A percentile compares a stretch with the other conserved stretches of the same genome.
Evolutionary conservation across 2,797 vertebrate genomes (phyloP).

Genomic region (Myoxocephalus aenaeus): DNA sequence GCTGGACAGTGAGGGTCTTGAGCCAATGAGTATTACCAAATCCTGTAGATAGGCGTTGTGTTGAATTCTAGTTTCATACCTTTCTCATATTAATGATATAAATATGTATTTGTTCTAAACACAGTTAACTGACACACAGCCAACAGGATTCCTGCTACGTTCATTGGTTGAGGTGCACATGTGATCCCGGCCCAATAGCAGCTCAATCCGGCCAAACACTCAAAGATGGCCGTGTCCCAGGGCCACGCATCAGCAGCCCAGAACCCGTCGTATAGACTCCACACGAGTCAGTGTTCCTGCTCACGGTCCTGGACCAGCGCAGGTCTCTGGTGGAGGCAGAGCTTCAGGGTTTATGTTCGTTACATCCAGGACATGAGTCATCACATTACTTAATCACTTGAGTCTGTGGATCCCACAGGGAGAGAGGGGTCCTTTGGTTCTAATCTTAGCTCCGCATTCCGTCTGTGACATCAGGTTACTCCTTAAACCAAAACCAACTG

Average conservation of each 20-base stretch:
- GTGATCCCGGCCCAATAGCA: not conserved
- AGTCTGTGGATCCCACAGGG: not conserved
- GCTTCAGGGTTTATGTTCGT: slow-evolving; percentile 22
- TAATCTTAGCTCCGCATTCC: no score
- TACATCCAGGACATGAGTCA: slow-evolving; percentile 12
- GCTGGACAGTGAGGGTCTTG: not conserved
- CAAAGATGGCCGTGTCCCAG: slow-evolving; percentile 14
- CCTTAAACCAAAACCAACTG: slow-evolving; percentile 12
- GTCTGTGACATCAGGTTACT: slow-evolving; percentile 2
- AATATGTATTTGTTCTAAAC: not conserved
- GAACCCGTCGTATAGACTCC: slow-evolving; percentile 7
- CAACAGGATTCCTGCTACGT: not conserved
- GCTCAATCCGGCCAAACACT: slow-evolving; percentile 8
- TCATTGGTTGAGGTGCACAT: not conserved
- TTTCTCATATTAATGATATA: not conserved
- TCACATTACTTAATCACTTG: not conserved
- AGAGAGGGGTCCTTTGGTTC: slow-evolving; percentile 5
- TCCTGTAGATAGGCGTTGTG: not conserved
- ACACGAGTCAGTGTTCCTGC: slow-evolving; percentile 11
- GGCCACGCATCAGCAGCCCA: slow-evolving; percentile 31
- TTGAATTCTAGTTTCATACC: not conserved
- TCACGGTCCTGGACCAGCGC: not conserved
- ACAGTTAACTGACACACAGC: not conserved
- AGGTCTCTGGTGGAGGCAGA: slow-evolving; percentile 30
- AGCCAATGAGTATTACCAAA: not conserved